Percentiles rank a stretch among this genome's conserved stretches.
These are phyloP conservation scores for Dinothrombium tinctorium DNA, from an alignment of 1,140 invertebrate species.

Conservation along the genomic window DNA sequence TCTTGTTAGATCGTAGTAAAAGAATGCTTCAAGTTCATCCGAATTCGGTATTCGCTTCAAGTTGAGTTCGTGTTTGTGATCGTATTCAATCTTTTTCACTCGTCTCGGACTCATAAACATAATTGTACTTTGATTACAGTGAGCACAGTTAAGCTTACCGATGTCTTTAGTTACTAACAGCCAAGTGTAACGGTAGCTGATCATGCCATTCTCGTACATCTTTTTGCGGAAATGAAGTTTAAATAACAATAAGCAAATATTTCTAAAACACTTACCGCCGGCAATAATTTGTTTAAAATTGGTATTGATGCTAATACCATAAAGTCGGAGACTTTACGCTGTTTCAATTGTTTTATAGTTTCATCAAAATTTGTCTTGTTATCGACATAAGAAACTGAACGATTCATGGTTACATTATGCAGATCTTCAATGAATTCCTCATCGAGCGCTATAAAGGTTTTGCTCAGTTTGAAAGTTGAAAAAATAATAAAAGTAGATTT, in stretches of 20 bases:
- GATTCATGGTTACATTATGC: too few relatives aligned
- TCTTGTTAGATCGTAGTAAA: constrained; percentile 14
- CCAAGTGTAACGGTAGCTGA: constrained; percentile 20
- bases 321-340: too few relatives aligned
- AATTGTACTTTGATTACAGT: constrained; percentile 3
- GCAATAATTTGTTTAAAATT: not conserved
- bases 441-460: too few relatives aligned
- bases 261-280: not conserved
- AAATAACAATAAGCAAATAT: not conserved
- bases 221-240: not conserved
- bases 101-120: constrained; percentile 5
- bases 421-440: too few relatives aligned
- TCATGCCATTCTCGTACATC: not conserved
- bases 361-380: too few relatives aligned
- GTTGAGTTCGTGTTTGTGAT: not conserved
- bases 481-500: too few relatives aligned
- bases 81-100: constrained; percentile 4
- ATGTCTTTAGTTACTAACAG: constrained; percentile 30
- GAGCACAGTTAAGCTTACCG: constrained; percentile 3
- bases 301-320: not conserved
- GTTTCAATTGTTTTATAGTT: too few relatives aligned
- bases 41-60: constrained; percentile 1
- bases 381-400: too few relatives aligned
- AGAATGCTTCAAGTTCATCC: constrained; percentile 12
- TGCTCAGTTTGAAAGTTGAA: too few relatives aligned